Evolutionary conservation across 1,140 invertebrate genomes (phyloP).

Genomic region (Battus philenor): DNA sequence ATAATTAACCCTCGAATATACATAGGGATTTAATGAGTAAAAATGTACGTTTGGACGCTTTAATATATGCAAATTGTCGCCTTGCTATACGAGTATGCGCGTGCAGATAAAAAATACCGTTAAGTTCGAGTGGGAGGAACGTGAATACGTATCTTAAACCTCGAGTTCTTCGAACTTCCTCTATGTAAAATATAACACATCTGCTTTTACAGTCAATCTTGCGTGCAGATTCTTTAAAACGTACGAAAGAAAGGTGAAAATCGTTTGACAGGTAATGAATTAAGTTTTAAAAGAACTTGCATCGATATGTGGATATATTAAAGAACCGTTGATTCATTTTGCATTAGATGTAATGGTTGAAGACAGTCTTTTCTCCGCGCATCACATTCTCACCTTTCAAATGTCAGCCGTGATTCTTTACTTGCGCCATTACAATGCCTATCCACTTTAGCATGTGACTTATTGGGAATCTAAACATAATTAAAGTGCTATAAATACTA

Average conservation of each 20-base stretch:
- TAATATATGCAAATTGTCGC: slow-evolving; percentile 17
- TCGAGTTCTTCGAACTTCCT: slow-evolving; percentile 12
- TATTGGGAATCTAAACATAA: no score
- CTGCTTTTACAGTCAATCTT: no score
- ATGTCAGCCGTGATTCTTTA: slow-evolving; percentile 7
- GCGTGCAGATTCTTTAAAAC: neutral
- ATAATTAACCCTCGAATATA: slow-evolving; percentile 21
- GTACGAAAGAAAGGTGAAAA: neutral
- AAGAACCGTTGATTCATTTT: slow-evolving; percentile 13
- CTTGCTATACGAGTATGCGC: slow-evolving; percentile 1
- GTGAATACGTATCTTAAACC: slow-evolving; percentile 26
- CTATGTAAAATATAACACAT: neutral
- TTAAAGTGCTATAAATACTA: no score
- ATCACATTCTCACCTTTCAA: slow-evolving; percentile 10
- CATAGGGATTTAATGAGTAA: slow-evolving; percentile 7
- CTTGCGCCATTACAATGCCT: no score
- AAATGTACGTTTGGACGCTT: slow-evolving; percentile 8
- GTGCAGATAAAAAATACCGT: slow-evolving; percentile 27
- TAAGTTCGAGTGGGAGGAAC: slow-evolving; percentile 36
- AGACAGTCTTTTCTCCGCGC: slow-evolving; percentile 1
- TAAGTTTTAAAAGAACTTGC: slow-evolving; percentile 1
- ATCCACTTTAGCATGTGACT: no score
- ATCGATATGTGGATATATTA: slow-evolving; percentile 6
- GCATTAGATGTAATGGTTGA: neutral
- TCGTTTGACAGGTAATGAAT: neutral